Evolutionary conservation across 2,888 invertebrate species (phyloP), one percentile per base, ranked within the genome.

Genomic region (Rhingia rostrata): DNA sequence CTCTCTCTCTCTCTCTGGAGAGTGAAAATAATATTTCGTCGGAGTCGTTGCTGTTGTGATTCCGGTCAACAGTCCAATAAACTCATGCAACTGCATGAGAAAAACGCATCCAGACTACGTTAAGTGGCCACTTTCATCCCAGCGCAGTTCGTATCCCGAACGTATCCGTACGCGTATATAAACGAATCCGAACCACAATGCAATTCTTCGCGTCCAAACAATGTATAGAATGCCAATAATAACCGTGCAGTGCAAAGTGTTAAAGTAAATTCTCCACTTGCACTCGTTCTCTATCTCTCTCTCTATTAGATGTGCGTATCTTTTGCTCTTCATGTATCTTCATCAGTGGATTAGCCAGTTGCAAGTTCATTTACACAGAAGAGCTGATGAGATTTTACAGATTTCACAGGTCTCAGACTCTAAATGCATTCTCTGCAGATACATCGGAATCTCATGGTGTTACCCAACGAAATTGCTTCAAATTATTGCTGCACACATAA

Each of bases 181-280:
- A 51, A 43, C 66, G 41, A 66, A 74, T 64, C 33, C 39, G 49
- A 58, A 53, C 61, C 54, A 47, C 53, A 66, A 58, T 74, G 74
- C 74, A 49, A 49, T 51, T 35, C 49, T 39, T 14, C 49, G 22
- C 22, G 54, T 63, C 49, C 58, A 63, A 78, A 77, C 67, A 77
- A 77, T 77, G 77, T 54, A 54, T 12, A 63, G 64, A 78, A 78
- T 70, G 69, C 77, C 77, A 70, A 78, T 70, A 70, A 78, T 78
- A 69, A 78, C 63, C 69, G 61, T 22, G 22, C 56, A 51, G 70
- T 64, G 78, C 63, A 64, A 78, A 70, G 70, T 69, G 78, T 70
- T 78, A 69, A 78, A 78, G 70, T 51, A 78, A 70, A 70, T 58
- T 56, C 66, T 41, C 10, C 47, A 22, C 43, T 45, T 10, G 32